Evolutionary conservation across 2,888 invertebrate genomes (phyloP).

Genomic region (Falcaria lacertinaria): DNA sequence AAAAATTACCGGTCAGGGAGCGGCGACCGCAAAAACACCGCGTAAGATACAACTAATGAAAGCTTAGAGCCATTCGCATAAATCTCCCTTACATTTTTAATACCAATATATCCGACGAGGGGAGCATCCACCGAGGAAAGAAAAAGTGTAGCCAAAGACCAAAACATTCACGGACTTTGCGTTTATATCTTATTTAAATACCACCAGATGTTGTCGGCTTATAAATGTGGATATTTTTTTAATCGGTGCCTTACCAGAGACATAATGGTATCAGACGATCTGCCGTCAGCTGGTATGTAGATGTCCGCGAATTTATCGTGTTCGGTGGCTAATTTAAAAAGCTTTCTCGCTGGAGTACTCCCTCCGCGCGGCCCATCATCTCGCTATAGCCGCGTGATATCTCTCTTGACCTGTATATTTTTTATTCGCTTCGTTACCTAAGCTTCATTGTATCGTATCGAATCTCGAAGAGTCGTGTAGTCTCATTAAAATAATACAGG

Average conservation of each 20-base stretch:
- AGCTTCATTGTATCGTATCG: slow-evolving; percentile 72
- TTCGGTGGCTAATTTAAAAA: slow-evolving; percentile 73
- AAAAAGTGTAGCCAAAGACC: slow-evolving; percentile 60
- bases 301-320: slow-evolving; percentile 67
- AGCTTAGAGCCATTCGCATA: slow-evolving; percentile 80
- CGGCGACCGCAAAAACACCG: slow-evolving; percentile 73
- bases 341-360: slow-evolving; percentile 46
- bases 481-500: slow-evolving; percentile 80
- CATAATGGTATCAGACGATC: slow-evolving; percentile 77
- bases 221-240: slow-evolving; percentile 75
- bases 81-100: slow-evolving; percentile 80
- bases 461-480: slow-evolving; percentile 76
- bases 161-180: slow-evolving; percentile 68
- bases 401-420: slow-evolving; percentile 70
- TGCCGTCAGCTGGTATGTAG: slow-evolving; percentile 77
- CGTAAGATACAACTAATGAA: slow-evolving; percentile 78
- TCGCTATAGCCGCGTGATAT: slow-evolving; percentile 61
- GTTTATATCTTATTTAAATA: slow-evolving; percentile 79
- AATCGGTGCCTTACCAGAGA: slow-evolving; percentile 76
- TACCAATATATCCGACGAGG: slow-evolving; percentile 77
- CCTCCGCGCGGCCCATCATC: slow-evolving; percentile 48
- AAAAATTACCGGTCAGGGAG: slow-evolving; percentile 79
- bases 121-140: slow-evolving; percentile 60
- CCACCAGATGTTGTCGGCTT: slow-evolving; percentile 73
- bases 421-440: slow-evolving; percentile 75